Evolutionary conservation across 1,140 invertebrate genomes (phyloP).

Genomic region (Teleogryllus occipitalis): DNA sequence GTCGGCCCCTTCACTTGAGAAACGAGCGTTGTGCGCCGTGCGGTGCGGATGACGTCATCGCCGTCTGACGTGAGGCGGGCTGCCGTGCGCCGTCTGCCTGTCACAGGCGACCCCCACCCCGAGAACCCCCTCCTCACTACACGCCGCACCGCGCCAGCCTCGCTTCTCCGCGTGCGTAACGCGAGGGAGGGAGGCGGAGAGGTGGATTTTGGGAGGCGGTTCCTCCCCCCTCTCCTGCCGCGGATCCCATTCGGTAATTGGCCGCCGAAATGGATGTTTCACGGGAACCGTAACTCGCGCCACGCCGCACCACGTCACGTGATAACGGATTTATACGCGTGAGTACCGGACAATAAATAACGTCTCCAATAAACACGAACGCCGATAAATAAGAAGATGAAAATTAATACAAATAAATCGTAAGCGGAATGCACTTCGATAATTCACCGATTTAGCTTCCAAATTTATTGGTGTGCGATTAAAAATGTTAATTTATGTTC

Average conservation of each 20-base stretch:
- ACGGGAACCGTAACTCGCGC: neutral
- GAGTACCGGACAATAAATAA: neutral
- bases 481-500: neutral
- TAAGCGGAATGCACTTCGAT: neutral
- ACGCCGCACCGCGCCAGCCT: too few relatives aligned
- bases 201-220: neutral
- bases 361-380: neutral
- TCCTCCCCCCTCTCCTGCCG: neutral
- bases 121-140: neutral
- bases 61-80: neutral
- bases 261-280: neutral
- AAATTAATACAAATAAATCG: conserved; percentile 1
- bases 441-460: neutral
- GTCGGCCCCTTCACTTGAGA: too few relatives aligned
- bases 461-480: neutral
- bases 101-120: too few relatives aligned
- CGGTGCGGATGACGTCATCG: neutral
- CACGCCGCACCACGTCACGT: neutral
- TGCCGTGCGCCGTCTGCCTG: neutral
- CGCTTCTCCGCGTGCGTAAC: too few relatives aligned
- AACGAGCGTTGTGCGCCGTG: too few relatives aligned
- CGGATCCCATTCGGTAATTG: neutral
- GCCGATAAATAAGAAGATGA: neutral
- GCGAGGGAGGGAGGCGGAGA: too few relatives aligned
- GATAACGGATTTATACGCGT: neutral